Evolutionary conservation across 2,797 vertebrate genomes (phyloP).

Genomic region (Bryconaethiops microstoma): DNA sequence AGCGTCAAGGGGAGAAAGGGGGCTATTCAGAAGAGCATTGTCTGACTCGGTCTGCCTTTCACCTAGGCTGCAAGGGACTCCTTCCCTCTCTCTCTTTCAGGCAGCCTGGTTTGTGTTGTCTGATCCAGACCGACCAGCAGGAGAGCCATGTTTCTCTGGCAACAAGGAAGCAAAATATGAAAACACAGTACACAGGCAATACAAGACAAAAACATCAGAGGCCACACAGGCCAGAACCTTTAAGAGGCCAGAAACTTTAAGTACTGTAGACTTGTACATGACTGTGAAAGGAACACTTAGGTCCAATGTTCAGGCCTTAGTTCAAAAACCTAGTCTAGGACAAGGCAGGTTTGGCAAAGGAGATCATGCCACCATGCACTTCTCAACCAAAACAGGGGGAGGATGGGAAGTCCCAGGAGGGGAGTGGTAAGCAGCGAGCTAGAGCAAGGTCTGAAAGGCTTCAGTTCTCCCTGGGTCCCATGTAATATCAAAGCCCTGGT

Average conservation of each 20-base stretch:
- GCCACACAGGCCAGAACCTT: not conserved
- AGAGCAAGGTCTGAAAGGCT: slow-evolving; percentile 69
- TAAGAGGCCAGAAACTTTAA: slow-evolving; percentile 15
- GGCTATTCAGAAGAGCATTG: slow-evolving; percentile 70
- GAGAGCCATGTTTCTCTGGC: slow-evolving; percentile 54
- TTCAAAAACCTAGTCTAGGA: not conserved
- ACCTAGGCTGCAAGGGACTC: slow-evolving; percentile 62
- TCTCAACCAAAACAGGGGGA: slow-evolving; percentile 62
- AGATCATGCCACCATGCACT: not conserved
- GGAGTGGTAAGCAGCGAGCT: slow-evolving; percentile 66
- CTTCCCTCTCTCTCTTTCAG: slow-evolving; percentile 22
- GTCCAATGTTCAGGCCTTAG: not conserved
- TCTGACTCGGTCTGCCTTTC: slow-evolving; percentile 63
- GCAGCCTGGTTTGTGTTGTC: slow-evolving; percentile 50
- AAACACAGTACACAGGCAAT: slow-evolving; percentile 25
- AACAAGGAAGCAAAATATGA: slow-evolving; percentile 54
- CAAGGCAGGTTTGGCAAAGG: not conserved
- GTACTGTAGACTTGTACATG: not conserved
- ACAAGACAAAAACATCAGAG: slow-evolving; percentile 28
- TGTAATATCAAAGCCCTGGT: slow-evolving; percentile 80
- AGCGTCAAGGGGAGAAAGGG: slow-evolving; percentile 68
- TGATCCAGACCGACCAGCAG: slow-evolving; percentile 50
- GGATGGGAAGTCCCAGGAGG: slow-evolving; percentile 65
- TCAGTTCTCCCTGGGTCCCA: slow-evolving; percentile 73
- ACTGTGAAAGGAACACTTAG: not conserved